Percentiles rank a stretch among this genome's conserved stretches.
phyloP scores from a whole-genome alignment of 2,113 vertebrate genomes.

The Paratilapia polleni region DNA sequence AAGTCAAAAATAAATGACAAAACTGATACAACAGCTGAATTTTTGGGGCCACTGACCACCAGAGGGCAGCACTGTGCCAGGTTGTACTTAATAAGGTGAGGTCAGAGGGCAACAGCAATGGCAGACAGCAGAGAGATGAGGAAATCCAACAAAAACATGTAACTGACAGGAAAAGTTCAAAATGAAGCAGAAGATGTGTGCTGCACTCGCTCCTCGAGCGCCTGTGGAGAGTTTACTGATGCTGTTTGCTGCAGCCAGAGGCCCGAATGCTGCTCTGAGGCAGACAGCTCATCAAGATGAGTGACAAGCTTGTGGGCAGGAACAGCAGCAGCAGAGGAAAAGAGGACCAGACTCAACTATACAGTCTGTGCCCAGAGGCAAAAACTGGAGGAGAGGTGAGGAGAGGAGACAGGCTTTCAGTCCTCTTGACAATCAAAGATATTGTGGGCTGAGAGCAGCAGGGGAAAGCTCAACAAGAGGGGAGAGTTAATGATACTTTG shows the following conservation, averaged over 20 bases:
- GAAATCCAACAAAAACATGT: background rate
- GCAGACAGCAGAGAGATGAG: background rate
- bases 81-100: background rate
- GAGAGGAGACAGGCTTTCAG: constrained; percentile 17
- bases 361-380: constrained; percentile 18
- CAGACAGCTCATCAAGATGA: constrained; percentile 46
- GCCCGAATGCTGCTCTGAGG: constrained; percentile 9
- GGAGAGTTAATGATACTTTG: constrained; percentile 3
- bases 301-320: constrained; percentile 31
- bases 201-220: background rate
- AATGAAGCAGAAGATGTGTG: background rate
- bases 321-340: constrained; percentile 16
- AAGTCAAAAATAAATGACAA: background rate
- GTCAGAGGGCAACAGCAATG: background rate
- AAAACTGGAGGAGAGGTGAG: constrained; percentile 15
- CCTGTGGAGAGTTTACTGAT: constrained; percentile 18
- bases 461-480: background rate
- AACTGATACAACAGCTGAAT: background rate
- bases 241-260: constrained; percentile 34
- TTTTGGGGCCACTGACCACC: background rate
- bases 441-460: constrained; percentile 1
- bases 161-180: constrained; percentile 11
- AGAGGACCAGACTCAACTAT: constrained; percentile 32
- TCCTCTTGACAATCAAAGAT: constrained; percentile 36
- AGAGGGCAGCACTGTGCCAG: constrained; percentile 4